Evolutionary conservation across 2,797 vertebrate species (phyloP), one percentile per base, ranked within the genome.

Genomic region (Coregonus ussuriensis): DNA sequence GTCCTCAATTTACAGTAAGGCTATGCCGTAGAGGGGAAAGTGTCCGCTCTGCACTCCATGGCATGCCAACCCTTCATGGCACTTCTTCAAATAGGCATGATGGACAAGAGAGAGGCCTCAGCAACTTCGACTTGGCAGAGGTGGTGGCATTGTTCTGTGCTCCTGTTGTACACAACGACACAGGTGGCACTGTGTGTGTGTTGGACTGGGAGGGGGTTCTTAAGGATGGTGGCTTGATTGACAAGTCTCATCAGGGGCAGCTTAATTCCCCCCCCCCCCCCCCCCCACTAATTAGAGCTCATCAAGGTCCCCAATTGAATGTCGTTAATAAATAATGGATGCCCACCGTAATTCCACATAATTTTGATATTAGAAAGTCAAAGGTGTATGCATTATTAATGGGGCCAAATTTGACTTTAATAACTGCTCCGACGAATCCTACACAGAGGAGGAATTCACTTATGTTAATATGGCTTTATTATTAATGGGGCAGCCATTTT

Each of bases 351-450:
- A 94, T 94, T 92, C 93, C 94, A 94, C 94, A 94, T 95, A 94
- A 95, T 95, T 94, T 94, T 93, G 94, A 94, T 94, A 95, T 94
- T 92, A 94, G 93, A 93, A 94, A 95, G 94, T 94, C 94, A 94
- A 47, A 95, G 94, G 93, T 94, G 93, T 92, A 94, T 95, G 93
- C 93, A 95, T 95, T 95, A 95, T 95, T 95, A 94, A 95, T 95
- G 92, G 91, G 89, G 89, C 94, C 92, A 95, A 95, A 95, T 95
- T 95, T 93, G 93, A 94, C 93, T 95, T 95, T 95, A 95, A 95
- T 95, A 95, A 95, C 94, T 94, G 91, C 92, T 93, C 91, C 90
- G 90, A 89, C 86, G 92, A 93, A 95, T 94, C 90, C 81, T 89
- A 92, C 84, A 84, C 89, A 81, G 88, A 89, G 88, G 92, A 93